Base-by-base conservation (phyloP, 2,888 invertebrate species). In the Drosophila mayaguana region DNA sequence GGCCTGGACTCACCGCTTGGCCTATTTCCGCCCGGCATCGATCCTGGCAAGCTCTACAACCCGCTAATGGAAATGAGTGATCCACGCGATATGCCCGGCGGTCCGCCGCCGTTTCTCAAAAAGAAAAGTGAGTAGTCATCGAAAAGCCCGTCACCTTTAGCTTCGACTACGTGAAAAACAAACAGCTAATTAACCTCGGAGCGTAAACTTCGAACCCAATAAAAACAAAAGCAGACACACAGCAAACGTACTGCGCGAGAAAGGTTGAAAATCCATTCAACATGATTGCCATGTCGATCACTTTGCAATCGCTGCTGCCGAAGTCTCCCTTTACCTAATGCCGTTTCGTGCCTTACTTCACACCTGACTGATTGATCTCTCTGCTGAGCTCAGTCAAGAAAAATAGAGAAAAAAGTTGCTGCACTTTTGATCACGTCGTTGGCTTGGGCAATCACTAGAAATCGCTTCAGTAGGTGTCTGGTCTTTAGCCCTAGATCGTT, bases 11-110 rank as follows among this genome's bases (percentile, higher is more conserved):
- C 96, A 6, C 95, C 95, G 1, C 93, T 96, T 91, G 96, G 96
- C 36, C 94, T 96, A 73, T 96, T 96, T 93, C 96, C 96, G 50
- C 95, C 96, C 36, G 96, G 96, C 77, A 94, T 96, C 93, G 96
- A 96, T 87, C 95, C 95, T 90, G 94, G 95, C 78, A 95, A 96
- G 92, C 93, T 95, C 91, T 95, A 95, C 91, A 95, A 94, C 91
- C 96, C 96, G 6, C 94, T 96, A 67, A 95, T 96, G 94, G 96
- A 96, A 90, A 95, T 96, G 93, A 93, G 94, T n/a, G 96, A 96
- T 83, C 96, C 96, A 80, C 94, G 96, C 88, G 94, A 94, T 77
- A 94, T 95, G 87, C 94, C 95, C 51, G 94, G 95, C 74, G 96
- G 96, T 86, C 94, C 95, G 75, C 95, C 95, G 90, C 95, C 95